These are phyloP conservation scores for Gasteruption jaculator DNA, from an alignment of 2,888 invertebrate genomes.

Conservation along the genomic window DNA sequence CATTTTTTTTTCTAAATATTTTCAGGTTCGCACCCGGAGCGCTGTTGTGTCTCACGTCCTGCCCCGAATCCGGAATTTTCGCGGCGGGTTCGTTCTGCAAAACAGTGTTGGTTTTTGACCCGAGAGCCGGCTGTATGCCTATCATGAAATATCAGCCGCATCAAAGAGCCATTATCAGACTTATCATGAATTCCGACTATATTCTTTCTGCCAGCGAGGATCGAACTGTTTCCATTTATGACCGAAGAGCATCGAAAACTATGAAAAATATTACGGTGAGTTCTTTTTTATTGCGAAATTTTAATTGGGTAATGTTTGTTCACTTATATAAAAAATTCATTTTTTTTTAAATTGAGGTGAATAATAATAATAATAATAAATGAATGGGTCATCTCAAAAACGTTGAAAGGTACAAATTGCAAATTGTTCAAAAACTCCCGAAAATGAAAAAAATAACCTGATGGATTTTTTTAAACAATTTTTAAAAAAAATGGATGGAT, in stretches of 20 bases:
- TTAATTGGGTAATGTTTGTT: no score
- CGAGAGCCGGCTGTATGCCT: conserved; percentile 50
- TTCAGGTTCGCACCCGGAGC: conserved; percentile 55
- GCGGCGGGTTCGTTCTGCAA: conserved; percentile 58
- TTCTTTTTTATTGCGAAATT: conserved; percentile 1
- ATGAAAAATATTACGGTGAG: conserved; percentile 41
- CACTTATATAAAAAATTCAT: no score
- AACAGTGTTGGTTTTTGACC: conserved; percentile 56
- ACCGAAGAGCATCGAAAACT: conserved; percentile 54
- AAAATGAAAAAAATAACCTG: no score
- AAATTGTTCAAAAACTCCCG: no score
- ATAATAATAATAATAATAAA: no score
- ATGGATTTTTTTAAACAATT: no score
- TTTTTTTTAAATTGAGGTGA: no score
- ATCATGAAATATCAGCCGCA: conserved; percentile 55
- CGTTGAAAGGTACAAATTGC: no score
- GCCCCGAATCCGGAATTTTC: conserved; percentile 51
- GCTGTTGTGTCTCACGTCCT: conserved; percentile 54
- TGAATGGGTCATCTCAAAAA: no score
- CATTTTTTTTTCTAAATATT: conserved; percentile 11
- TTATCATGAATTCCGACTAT: conserved; percentile 49
- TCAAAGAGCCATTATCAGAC: conserved; percentile 54
- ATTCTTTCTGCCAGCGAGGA: conserved; percentile 61
- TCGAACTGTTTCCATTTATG: conserved; percentile 58
- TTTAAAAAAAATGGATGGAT: no score